These are phyloP conservation scores for Rotaria magnacalcarata DNA, from an alignment of 2,888 invertebrate genomes.

Conservation along the genomic window DNA sequence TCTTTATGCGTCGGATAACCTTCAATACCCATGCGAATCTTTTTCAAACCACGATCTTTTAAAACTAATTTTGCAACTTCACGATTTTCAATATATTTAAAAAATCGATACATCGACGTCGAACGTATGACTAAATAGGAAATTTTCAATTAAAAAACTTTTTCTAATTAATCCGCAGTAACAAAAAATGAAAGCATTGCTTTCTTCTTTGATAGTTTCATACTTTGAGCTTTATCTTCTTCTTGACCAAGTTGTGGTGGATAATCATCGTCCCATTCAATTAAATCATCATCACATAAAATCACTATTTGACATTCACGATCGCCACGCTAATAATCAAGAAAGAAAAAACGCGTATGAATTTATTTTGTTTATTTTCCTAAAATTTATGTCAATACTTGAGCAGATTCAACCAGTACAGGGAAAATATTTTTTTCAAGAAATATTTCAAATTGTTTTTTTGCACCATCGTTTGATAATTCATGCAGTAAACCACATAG, in stretches of 20 bases:
- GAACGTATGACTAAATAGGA: constrained; percentile 74
- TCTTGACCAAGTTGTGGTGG: constrained; percentile 85
- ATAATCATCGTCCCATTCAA: constrained; percentile 97
- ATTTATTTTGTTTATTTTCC: too few species aligned
- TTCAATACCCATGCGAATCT: constrained; percentile 94
- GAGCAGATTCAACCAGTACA: constrained; percentile 75
- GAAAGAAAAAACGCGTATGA: not conserved
- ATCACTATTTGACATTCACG: constrained; percentile 95
- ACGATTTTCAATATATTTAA: constrained; percentile 97
- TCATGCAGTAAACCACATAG: constrained; percentile 93
- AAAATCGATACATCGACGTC: constrained; percentile 91
- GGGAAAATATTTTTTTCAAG: constrained; percentile 87
- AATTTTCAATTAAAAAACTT: too few species aligned
- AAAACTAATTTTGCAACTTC: constrained; percentile 98
- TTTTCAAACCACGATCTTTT: constrained; percentile 95
- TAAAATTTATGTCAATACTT: constrained; percentile 52
- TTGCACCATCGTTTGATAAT: constrained; percentile 96
- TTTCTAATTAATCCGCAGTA: too few species aligned
- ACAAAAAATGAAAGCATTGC: too few species aligned
- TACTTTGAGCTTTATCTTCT: constrained; percentile 70
- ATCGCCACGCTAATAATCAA: constrained; percentile 85
- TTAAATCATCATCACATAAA: constrained; percentile 84
- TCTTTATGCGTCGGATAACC: constrained; percentile 98
- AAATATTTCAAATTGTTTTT: constrained; percentile 89
- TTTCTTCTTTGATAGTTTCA: too few species aligned